Evolutionary conservation across 2,797 vertebrate genomes (phyloP), one percentile per base, ranked within the genome.

Genomic region (Gobionotothen gibberifrons): DNA sequence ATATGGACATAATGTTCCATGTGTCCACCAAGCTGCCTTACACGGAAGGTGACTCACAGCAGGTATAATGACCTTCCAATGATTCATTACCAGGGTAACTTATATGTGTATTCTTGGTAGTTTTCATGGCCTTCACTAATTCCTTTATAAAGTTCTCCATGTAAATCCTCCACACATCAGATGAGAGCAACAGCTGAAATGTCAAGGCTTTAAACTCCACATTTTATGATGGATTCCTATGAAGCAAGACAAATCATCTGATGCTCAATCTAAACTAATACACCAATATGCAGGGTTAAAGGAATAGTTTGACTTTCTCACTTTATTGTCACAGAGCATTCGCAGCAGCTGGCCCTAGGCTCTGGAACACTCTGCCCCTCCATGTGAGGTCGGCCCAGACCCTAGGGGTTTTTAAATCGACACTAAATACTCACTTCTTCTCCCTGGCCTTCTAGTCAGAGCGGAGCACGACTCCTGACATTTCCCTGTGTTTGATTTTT

Each of bases 1-100:
- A 94, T 93, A 98, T 97, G 90, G 98, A 99, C 93, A 97, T 99
- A 87, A 98, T 99, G 98, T 98, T 99, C 91, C 98, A 99, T 3
- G 96, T 99, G 82, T 98, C 98, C 85, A 99, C 98, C 86, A 99
- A 97, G 87, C 95, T 98, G 90, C 97, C 97, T 85, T 99, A 96
- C 92, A 98, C 97, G 0, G 98, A 99, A 88, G 98, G 97, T 58
- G 97, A 99, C 10, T 84, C 95, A 2, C 98, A 99, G 92, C 98
- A 98, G 96, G 97, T 98, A 93, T 0, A 32, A 39, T 36, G 19
- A 57, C 68, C 60, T 60, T 57, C 9, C 52, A 70, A 0, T 58
- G 15, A 68, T 72, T 67, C 6, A 36, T 9, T 7, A 36, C 32
- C 32, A 36, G 12, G 14, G 32, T 16, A 43, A 42, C n/a, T 64